These are phyloP conservation scores for Dinothrombium tinctorium DNA, from an alignment of 1,140 invertebrate species.

Conservation along the genomic window DNA sequence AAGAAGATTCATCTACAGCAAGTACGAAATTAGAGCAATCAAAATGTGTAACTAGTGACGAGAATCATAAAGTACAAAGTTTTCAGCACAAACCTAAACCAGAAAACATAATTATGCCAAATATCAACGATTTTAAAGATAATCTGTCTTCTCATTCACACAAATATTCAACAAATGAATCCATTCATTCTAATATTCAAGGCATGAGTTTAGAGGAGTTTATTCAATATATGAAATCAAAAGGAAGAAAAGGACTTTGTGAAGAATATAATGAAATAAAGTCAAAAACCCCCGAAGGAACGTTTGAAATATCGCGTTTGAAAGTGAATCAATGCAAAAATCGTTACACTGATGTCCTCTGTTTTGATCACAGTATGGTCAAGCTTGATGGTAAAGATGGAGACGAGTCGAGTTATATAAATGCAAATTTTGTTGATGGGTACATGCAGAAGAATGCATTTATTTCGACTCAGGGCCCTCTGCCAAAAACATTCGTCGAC, in stretches of 20 bases:
- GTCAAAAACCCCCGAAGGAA: constrained; percentile 4
- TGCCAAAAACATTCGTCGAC: constrained; percentile 25
- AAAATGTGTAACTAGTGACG: too few species aligned
- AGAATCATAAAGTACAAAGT: too few species aligned
- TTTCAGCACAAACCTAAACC: constrained; percentile 1
- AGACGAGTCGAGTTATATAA: constrained; percentile 61
- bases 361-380: constrained; percentile 81
- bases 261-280: constrained; percentile 56
- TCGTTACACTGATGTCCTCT: constrained; percentile 82
- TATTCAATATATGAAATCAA: constrained; percentile 42
- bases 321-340: constrained; percentile 69
- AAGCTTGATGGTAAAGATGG: constrained; percentile 35
- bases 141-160: neutral
- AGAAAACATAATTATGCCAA: constrained; percentile 3
- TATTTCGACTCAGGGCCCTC: constrained; percentile 77
- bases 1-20: neutral
- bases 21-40: neutral
- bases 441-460: constrained; percentile 94
- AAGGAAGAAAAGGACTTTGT: constrained; percentile 49
- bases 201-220: constrained; percentile 47
- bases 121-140: neutral
- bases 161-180: neutral
- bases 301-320: constrained; percentile 27
- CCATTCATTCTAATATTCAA: neutral
- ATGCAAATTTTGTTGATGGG: constrained; percentile 93